A percentile compares a stretch with the other conserved stretches of the same genome.
Conservation (phyloP, 1,140 invertebrate species). For the Bombus haemorrhoidalis region DNA sequence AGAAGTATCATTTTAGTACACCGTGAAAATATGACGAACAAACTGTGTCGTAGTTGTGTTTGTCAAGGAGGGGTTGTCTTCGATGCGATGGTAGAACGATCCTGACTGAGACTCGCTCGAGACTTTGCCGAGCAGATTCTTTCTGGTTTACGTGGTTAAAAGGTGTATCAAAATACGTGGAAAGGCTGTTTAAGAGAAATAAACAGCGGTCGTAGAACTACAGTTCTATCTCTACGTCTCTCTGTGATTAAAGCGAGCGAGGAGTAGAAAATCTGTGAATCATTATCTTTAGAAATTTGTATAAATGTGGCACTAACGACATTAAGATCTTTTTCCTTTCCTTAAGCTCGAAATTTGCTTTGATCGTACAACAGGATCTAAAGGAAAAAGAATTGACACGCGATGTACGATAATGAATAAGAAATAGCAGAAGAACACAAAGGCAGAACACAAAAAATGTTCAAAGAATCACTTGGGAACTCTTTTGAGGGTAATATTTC, state of each 20-base stretch:
- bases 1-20: slow-evolving; percentile 60
- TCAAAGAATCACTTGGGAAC: slow-evolving; percentile 1
- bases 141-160: neutral
- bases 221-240: too few relatives aligned
- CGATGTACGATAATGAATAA: neutral
- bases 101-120: neutral
- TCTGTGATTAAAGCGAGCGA: too few relatives aligned
- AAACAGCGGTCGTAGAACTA: too few relatives aligned
- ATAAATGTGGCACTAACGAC: too few relatives aligned
- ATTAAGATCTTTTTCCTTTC: too few relatives aligned
- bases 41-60: neutral
- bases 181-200: neutral
- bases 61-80: neutral
- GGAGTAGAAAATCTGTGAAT: too few relatives aligned
- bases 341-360: too few relatives aligned
- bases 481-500: slow-evolving; percentile 19
- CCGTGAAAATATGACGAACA: slow-evolving; percentile 31
- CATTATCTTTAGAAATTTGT: too few relatives aligned
- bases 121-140: slow-evolving; percentile 9
- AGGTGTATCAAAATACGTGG: neutral
- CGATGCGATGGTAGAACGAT: neutral
- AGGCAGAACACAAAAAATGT: neutral
- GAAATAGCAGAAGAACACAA: neutral
- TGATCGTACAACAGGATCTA: too few relatives aligned
- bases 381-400: too few relatives aligned